Conservation (phyloP, 2,888 invertebrate species). For the Campoletis raptor region DNA sequence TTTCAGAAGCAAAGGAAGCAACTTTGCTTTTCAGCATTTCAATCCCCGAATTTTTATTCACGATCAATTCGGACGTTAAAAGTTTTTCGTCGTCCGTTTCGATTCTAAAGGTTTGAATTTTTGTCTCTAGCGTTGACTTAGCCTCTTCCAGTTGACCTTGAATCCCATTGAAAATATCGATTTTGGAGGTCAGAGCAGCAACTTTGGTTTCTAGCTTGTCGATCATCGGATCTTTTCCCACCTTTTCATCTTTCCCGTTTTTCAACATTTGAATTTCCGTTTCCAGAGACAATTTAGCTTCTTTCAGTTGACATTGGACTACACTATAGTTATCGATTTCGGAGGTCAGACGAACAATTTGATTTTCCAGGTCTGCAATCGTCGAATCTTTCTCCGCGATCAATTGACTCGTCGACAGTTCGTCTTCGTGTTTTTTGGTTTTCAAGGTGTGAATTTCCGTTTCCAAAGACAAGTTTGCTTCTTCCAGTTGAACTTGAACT, state of each 20-base stretch:
- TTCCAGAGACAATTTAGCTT: conserved; percentile 27
- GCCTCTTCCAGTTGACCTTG: neutral
- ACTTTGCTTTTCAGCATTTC: neutral
- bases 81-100: neutral
- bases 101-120: neutral
- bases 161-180: neutral
- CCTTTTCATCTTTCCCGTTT: conserved; percentile 14
- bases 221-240: neutral
- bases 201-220: neutral
- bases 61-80: neutral
- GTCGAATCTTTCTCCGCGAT: neutral
- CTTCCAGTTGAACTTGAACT: neutral
- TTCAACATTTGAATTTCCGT: conserved; percentile 13
- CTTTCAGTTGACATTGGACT: neutral
- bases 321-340: conserved; percentile 22
- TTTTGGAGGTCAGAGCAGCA: neutral
- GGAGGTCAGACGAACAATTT: neutral
- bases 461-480: conserved; percentile 25
- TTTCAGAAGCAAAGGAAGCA: neutral
- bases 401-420: neutral
- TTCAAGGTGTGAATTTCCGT: conserved; percentile 12
- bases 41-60: neutral
- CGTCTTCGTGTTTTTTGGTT: conserved; percentile 19
- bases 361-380: neutral
- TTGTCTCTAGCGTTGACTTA: neutral